These are phyloP conservation scores for Orientallactaga bullata DNA, from an alignment of 2,113 vertebrate species.

Conservation along the genomic window DNA sequence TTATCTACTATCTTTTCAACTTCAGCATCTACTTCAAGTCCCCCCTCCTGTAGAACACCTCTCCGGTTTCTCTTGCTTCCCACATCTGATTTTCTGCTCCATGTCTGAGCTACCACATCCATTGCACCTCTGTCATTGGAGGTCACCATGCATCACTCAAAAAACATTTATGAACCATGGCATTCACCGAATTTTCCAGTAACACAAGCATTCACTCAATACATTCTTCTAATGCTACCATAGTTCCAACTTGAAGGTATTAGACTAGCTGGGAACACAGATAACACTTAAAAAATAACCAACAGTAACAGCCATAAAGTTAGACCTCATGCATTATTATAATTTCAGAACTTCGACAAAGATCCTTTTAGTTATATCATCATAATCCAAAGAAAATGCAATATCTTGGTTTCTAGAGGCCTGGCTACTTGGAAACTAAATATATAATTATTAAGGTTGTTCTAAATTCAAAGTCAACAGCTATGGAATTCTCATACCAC, in stretches of 20 bases:
- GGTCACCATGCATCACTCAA: background rate
- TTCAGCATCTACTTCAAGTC: background rate
- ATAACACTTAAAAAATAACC: conserved; percentile 20
- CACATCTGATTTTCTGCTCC: background rate
- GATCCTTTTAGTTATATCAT: background rate
- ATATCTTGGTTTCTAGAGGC: background rate
- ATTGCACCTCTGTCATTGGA: background rate
- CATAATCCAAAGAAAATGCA: conserved; percentile 33
- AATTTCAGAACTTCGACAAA: background rate
- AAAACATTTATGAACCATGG: background rate
- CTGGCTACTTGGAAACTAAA: conserved; percentile 4
- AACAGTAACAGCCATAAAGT: background rate
- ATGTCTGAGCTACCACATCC: background rate
- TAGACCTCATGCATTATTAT: background rate
- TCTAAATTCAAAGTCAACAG: conserved; percentile 28
- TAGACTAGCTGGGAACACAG: background rate
- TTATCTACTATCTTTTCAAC: background rate
- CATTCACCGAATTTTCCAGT: background rate
- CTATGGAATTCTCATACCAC: background rate
- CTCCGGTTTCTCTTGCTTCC: background rate
- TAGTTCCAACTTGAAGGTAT: background rate
- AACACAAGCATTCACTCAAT: background rate
- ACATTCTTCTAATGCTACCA: background rate
- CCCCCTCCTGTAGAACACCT: background rate
- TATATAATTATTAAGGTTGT: background rate